These are phyloP conservation scores for Trachelus tabidus DNA, from an alignment of 2,888 invertebrate species.

Conservation along the genomic window DNA sequence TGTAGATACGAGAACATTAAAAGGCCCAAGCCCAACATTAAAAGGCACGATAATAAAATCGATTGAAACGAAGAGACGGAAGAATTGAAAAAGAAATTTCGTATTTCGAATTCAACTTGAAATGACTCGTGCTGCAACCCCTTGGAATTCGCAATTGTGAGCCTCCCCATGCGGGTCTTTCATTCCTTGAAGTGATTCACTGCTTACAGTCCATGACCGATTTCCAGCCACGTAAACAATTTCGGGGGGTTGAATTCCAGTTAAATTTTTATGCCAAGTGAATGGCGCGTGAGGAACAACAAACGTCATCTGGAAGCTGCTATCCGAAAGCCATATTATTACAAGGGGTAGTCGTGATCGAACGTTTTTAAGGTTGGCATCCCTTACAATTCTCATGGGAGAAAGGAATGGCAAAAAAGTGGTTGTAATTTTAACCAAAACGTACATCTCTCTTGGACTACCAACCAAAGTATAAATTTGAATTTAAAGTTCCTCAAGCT, in stretches of 20 bases:
- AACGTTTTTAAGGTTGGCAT: not conserved
- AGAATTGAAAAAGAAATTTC: not conserved
- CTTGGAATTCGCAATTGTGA: not conserved
- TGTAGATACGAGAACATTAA: not conserved
- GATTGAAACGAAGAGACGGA: not conserved
- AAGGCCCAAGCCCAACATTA: not conserved
- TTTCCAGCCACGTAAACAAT: not conserved
- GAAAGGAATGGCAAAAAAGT: not conserved
- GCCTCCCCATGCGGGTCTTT: not conserved
- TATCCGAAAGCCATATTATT: not conserved
- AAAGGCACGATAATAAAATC: not conserved
- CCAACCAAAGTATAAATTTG: not conserved
- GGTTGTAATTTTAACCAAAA: not conserved
- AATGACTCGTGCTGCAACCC: not conserved
- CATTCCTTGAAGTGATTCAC: not conserved
- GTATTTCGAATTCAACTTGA: not conserved
- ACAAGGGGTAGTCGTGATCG: not conserved
- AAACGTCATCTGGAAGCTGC: not conserved
- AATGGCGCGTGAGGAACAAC: not conserved
- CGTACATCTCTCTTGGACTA: not conserved
- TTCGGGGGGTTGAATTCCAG: not conserved
- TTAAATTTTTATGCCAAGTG: not conserved
- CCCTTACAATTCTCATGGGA: not conserved
- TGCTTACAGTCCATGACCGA: not conserved
- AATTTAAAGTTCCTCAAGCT: not conserved